Percentiles rank a stretch among this genome's conserved stretches.
Evolutionary conservation across 2,113 vertebrate species (phyloP).

Genomic region (Mustela nigripes): DNA sequence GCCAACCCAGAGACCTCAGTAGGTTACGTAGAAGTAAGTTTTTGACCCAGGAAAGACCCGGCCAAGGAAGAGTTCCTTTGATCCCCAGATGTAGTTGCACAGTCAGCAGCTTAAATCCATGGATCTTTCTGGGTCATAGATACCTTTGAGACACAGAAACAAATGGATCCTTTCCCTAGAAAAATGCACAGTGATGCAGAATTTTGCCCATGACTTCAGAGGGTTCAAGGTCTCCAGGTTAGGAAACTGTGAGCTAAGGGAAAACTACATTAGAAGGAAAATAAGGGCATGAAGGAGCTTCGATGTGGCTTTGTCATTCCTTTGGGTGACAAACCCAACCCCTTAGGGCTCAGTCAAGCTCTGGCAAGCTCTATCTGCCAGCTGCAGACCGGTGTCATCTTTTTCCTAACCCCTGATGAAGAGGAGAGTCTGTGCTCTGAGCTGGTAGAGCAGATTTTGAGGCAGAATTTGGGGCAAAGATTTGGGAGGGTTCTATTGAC

Average conservation of each 20-base stretch:
- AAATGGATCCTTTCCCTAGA: not conserved
- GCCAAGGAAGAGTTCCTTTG: not conserved
- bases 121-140: not conserved
- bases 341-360: not conserved
- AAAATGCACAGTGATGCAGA: not conserved
- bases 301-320: not conserved
- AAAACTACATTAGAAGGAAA: not conserved
- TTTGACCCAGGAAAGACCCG: not conserved
- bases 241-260: not conserved
- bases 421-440: not conserved
- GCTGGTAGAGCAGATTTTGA: not conserved
- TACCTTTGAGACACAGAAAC: conserved; percentile 33
- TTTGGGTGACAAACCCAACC: not conserved
- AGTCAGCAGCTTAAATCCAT: not conserved
- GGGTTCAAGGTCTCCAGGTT: not conserved
- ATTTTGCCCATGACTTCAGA: not conserved
- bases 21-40: not conserved
- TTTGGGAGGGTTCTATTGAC: not conserved
- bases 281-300: not conserved
- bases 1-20: not conserved
- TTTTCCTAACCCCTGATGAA: not conserved
- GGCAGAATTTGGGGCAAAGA: not conserved
- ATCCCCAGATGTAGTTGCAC: not conserved
- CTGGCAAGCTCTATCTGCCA: not conserved
- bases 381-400: not conserved